Evolutionary conservation across 2,113 vertebrate species (phyloP).

Genomic region (Podarcis muralis): DNA sequence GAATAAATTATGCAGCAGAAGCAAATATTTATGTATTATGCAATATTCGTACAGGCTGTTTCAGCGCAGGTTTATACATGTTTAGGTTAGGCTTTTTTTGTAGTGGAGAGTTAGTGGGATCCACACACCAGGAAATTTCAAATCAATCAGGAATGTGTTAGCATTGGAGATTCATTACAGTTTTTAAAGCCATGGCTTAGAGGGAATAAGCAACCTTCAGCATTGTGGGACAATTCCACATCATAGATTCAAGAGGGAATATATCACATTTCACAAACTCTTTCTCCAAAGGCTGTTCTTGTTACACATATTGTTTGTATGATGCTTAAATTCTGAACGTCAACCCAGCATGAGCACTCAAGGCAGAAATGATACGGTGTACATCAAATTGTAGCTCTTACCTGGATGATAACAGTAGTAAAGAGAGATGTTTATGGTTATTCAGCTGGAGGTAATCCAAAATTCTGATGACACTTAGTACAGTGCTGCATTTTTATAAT

Average conservation of each 20-base stretch:
- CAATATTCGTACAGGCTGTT: too few species aligned
- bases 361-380: conserved; percentile 31
- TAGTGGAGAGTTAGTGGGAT: too few species aligned
- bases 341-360: conserved; percentile 35
- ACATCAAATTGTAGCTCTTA: conserved; percentile 34
- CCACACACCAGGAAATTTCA: too few species aligned
- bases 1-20: too few species aligned
- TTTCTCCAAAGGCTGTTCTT: conserved; percentile 33
- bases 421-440: neutral
- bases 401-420: conserved; percentile 20
- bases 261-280: conserved; percentile 5
- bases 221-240: conserved; percentile 24
- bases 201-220: neutral
- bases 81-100: too few species aligned
- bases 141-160: too few species aligned
- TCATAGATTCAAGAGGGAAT: neutral
- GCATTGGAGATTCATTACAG: neutral
- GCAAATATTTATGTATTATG: too few species aligned
- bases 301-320: conserved; percentile 41
- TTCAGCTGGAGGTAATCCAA: conserved; percentile 30
- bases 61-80: too few species aligned
- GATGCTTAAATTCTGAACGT: conserved; percentile 43
- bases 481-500: neutral
- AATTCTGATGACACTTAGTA: conserved; percentile 22
- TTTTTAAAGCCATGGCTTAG: neutral